Conservation (phyloP, 2,797 vertebrate species). For the Cossypha niveicapilla region DNA sequence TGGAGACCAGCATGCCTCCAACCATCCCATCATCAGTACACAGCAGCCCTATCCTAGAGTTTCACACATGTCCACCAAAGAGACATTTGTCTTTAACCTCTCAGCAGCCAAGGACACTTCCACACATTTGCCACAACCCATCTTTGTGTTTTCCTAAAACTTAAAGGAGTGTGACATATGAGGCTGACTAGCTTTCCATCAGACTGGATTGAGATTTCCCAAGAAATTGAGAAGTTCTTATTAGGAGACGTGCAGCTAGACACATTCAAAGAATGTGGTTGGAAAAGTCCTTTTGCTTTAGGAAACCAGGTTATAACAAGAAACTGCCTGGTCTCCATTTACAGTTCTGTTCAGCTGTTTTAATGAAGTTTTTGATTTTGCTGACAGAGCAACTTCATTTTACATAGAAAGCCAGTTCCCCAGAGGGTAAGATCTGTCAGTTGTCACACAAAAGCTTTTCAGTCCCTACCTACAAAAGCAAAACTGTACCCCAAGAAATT, state of each 20-base stretch:
- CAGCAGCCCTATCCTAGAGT: not conserved
- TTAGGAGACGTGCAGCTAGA: not conserved
- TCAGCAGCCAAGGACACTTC: not conserved
- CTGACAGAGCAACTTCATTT: constrained; percentile 23
- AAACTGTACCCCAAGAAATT: not conserved
- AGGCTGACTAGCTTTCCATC: not conserved
- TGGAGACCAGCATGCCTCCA: fast-evolving
- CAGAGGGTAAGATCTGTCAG: not conserved
- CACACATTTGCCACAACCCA: not conserved
- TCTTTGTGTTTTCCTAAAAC: not conserved
- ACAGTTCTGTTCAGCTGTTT: not conserved
- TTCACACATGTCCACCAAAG: not conserved
- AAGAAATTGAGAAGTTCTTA: not conserved
- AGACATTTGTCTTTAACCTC: not conserved
- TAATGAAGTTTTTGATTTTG: constrained; percentile 4
- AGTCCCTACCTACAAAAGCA: not conserved
- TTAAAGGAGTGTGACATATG: not conserved
- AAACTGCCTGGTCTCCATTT: not conserved
- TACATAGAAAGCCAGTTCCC: not conserved
- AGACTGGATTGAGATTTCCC: not conserved
- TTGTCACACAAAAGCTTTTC: not conserved
- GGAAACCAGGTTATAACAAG: not conserved
- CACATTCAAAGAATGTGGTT: not conserved
- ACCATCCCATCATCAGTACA: fast-evolving
- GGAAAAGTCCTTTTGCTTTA: not conserved